Evolutionary conservation across 2,888 invertebrate genomes (phyloP), one percentile per base, ranked within the genome.

Genomic region (Sthenelais limicola): DNA sequence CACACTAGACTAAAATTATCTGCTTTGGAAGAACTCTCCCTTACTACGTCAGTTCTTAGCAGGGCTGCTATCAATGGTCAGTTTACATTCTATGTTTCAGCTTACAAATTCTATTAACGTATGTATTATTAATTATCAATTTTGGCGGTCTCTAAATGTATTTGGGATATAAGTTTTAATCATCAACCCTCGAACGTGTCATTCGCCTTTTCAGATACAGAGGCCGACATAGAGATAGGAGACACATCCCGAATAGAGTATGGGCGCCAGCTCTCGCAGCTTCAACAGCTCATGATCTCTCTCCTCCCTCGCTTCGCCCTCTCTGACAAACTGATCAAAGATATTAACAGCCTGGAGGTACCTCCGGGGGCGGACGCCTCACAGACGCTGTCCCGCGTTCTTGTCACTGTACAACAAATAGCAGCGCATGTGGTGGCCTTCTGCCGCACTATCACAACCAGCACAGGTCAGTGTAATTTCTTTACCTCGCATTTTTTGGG

Each of bases 261-360:
- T 75, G 77, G 80, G 66, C 82, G 84, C 71, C 84, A 85, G 54
- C 76, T 87, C 15, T 91, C 90, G 80, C 90, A 94, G 1, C 89
- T 95, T 74, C 93, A 93, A 82, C 91, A 91, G 77, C 90, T 94
- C 49, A 92, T 94, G 92, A 87, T 95, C 72, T 91, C 92, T 0
- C 89, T 95, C 68, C 90, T 95, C 76, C 91, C 93, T 3, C 91
- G 93, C 74, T 95, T 94, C 78, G 80, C 81, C 68, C 78, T 83
- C 47, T 82, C 83, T 4, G 86, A 84, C 54, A 80, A 78, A 32
- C 77, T 83, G 3, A 75, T 74, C 72, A 84, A 83, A 74, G 83
- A 84, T 75, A 76, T 84, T 54, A 77, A 77, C 58, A 80, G 68
- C 73, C 82, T 21, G 78, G 51, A 54, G 79, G 43, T 76, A 73